Conservation (phyloP, 2,797 vertebrate species). For the Podarcis siculus region DNA sequence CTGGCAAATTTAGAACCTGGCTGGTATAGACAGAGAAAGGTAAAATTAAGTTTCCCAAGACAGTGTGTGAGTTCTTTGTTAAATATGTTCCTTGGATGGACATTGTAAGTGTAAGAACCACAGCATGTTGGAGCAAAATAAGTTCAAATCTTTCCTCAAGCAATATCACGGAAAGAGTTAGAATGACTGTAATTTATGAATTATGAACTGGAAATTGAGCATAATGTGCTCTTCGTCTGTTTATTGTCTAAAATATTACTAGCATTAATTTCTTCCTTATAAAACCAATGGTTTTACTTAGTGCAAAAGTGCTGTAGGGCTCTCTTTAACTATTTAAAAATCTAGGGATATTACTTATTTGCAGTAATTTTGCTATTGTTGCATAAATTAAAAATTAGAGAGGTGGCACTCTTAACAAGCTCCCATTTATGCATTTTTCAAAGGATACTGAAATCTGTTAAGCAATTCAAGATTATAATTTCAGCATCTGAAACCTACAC, state of each 20-base stretch:
- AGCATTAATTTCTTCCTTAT: not conserved
- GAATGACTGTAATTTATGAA: constrained; percentile 62
- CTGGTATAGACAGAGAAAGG: not conserved
- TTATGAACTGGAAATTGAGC: constrained; percentile 27
- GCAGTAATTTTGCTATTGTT: constrained; percentile 70
- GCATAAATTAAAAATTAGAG: constrained; percentile 74
- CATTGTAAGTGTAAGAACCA: not conserved
- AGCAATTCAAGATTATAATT: constrained; percentile 77
- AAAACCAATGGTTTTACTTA: not conserved
- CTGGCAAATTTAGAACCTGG: not conserved
- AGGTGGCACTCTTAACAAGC: constrained; percentile 66
- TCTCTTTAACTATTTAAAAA: not conserved
- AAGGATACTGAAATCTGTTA: constrained; percentile 78
- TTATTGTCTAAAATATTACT: not conserved
- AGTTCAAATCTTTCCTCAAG: constrained; percentile 57
- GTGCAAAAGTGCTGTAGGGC: not conserved
- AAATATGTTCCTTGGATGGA: too few relatives aligned
- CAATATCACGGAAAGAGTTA: constrained; percentile 61
- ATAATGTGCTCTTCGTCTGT: not conserved
- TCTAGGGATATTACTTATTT: constrained; percentile 22
- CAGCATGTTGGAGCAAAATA: constrained; percentile 13
- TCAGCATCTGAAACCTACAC: constrained; percentile 80
- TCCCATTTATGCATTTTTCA: constrained; percentile 67
- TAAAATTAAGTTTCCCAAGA: not conserved
- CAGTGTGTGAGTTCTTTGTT: not conserved